A percentile compares a stretch with the other conserved stretches of the same genome.
Evolutionary conservation across 92 coral and sea anemone species (phyloP).

Genomic region (Heliopora coerulea): DNA sequence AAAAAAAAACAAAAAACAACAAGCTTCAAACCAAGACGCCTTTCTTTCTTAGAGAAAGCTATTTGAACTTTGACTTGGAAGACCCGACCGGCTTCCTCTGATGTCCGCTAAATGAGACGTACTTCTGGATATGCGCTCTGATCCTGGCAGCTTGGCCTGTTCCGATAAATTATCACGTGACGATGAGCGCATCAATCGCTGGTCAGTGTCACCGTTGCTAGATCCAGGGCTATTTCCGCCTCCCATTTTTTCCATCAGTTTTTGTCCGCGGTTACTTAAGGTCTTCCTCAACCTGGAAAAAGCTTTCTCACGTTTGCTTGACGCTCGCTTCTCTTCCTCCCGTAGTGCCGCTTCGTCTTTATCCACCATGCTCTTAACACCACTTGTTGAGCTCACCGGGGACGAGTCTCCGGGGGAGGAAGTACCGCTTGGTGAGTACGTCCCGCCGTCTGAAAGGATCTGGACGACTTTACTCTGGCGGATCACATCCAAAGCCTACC

Average conservation of each 20-base stretch:
- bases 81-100: neutral
- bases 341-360: slow-evolving; percentile 61
- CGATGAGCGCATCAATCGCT: slow-evolving; percentile 94
- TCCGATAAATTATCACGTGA: slow-evolving; percentile 98
- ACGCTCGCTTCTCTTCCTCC: slow-evolving; percentile 77
- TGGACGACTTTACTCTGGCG: slow-evolving; percentile 98
- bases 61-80: neutral
- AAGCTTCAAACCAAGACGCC: too few species aligned
- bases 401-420: slow-evolving; percentile 74
- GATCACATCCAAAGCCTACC: slow-evolving; percentile 94
- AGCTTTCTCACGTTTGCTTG: slow-evolving; percentile 95
- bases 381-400: slow-evolving; percentile 61
- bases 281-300: slow-evolving; percentile 92
- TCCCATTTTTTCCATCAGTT: slow-evolving; percentile 99
- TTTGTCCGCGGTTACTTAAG: slow-evolving; percentile 96
- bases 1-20: neutral
- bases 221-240: slow-evolving; percentile 48
- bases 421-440: slow-evolving; percentile 65
- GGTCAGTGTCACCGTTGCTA: slow-evolving; percentile 55
- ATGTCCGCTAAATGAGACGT: slow-evolving; percentile 83
- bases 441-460: slow-evolving; percentile 84
- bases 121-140: slow-evolving; percentile 93
- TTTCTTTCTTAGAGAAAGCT: neutral
- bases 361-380: slow-evolving; percentile 54
- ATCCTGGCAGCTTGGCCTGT: slow-evolving; percentile 94